Evolutionary conservation across 2,888 invertebrate genomes (phyloP).

Genomic region (Ptilodon capucinus): DNA sequence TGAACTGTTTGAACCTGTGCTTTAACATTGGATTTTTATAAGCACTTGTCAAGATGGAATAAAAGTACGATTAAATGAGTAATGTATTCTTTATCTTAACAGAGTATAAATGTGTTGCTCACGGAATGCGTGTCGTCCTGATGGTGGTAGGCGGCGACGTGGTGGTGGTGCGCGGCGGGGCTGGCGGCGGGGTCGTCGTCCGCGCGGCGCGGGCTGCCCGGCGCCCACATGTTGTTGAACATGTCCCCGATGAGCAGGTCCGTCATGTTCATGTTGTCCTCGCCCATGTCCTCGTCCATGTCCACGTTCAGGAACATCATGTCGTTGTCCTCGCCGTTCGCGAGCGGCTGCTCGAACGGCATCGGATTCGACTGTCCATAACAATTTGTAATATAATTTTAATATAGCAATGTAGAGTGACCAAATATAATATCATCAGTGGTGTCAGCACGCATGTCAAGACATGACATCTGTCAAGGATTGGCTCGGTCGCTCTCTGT

Average conservation of each 20-base stretch:
- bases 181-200: slow-evolving; percentile 48
- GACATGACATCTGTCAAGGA: too few species aligned
- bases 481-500: too few species aligned
- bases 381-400: too few species aligned
- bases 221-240: slow-evolving; percentile 83
- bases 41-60: too few species aligned
- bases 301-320: slow-evolving; percentile 73
- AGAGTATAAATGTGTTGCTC: slow-evolving; percentile 1
- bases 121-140: slow-evolving; percentile 47
- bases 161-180: slow-evolving; percentile 45
- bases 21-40: too few species aligned
- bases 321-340: slow-evolving; percentile 75
- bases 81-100: too few species aligned
- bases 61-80: too few species aligned
- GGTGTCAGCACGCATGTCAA: too few species aligned
- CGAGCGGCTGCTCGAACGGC: slow-evolving; percentile 72
- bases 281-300: slow-evolving; percentile 82
- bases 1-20: too few species aligned
- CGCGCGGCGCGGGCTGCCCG: slow-evolving; percentile 44
- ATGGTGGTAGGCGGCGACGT: slow-evolving; percentile 38
- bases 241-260: slow-evolving; percentile 86
- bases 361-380: slow-evolving; percentile 75
- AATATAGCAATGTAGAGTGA: too few species aligned
- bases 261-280: slow-evolving; percentile 86
- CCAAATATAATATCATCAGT: too few species aligned